phyloP scores from a whole-genome alignment of 1,140 invertebrate species.

The Anadara kagoshimensis region DNA sequence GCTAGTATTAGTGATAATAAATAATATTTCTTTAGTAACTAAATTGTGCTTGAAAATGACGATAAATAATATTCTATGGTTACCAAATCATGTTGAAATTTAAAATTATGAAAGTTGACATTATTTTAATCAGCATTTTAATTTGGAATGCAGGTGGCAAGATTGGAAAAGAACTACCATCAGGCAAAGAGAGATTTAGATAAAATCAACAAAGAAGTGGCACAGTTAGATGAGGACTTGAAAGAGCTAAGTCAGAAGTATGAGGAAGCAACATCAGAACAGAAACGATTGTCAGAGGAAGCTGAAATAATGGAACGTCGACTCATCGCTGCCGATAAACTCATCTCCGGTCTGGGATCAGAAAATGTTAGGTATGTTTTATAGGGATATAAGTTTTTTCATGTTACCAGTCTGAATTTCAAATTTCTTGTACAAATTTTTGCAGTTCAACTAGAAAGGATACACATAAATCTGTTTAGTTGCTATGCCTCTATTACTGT shows the following conservation, averaged over 20 bases:
- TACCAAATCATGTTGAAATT: too few relatives aligned
- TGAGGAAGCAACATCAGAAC: constrained; percentile 83
- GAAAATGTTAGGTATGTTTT: constrained; percentile 82
- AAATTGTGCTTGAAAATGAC: neutral
- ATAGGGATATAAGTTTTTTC: neutral
- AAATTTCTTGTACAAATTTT: too few relatives aligned
- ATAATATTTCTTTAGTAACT: too few relatives aligned
- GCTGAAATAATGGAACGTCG: constrained; percentile 87
- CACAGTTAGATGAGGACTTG: constrained; percentile 82
- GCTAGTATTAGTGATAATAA: too few relatives aligned
- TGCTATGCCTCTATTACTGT: too few relatives aligned
- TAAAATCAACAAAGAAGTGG: constrained; percentile 85
- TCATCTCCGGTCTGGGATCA: constrained; percentile 87
- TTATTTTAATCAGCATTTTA: too few relatives aligned
- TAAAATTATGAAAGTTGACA: neutral
- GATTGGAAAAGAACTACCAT: constrained; percentile 78
- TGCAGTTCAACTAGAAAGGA: too few relatives aligned
- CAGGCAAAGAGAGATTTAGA: constrained; percentile 82
- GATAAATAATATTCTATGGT: too few relatives aligned
- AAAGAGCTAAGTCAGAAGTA: constrained; percentile 83
- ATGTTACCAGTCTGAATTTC: too few relatives aligned
- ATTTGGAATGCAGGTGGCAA: constrained; percentile 82
- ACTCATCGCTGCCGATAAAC: constrained; percentile 87
- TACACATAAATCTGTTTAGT: too few relatives aligned
- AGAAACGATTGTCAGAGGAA: constrained; percentile 86